phyloP scores from a whole-genome alignment of 2,113 vertebrate species.

The Stigmatopora nigra region DNA sequence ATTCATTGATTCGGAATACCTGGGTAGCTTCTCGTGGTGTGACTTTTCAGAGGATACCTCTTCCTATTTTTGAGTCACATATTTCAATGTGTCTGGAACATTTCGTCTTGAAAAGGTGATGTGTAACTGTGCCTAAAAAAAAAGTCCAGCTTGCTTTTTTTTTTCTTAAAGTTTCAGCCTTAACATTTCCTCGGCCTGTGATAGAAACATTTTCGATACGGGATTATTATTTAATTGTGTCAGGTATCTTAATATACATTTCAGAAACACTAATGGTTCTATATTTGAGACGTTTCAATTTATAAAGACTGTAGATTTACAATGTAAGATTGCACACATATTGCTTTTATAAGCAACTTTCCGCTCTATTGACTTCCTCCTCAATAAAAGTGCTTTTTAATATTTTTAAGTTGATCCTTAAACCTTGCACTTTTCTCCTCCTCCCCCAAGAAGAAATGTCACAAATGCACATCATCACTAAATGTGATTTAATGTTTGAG shows the following conservation, averaged over 20 bases:
- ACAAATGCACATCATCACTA: conserved; percentile 31
- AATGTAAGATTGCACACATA: conserved; percentile 43
- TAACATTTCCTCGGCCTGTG: conserved; percentile 20
- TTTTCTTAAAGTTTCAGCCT: conserved; percentile 28
- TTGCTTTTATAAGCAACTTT: conserved; percentile 58
- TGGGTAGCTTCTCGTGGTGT: conserved; percentile 20
- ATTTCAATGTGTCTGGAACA: conserved; percentile 21
- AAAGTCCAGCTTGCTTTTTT: background rate
- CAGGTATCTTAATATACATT: conserved; percentile 30
- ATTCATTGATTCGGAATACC: conserved; percentile 10
- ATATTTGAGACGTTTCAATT: conserved; percentile 50
- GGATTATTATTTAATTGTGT: conserved; percentile 26
- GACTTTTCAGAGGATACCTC: conserved; percentile 21
- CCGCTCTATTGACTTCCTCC: conserved; percentile 52
- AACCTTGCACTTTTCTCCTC: conserved; percentile 9
- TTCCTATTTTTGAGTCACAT: conserved; percentile 32
- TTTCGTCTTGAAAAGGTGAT: conserved; percentile 21
- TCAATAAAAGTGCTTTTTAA: conserved; percentile 53
- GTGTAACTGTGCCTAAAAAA: conserved; percentile 37
- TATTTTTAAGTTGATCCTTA: conserved; percentile 1
- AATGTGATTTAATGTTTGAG: conserved; percentile 51
- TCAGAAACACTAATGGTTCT: conserved; percentile 28
- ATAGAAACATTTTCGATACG: conserved; percentile 18
- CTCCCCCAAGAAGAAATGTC: background rate
- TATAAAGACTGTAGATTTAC: conserved; percentile 38